phyloP scores from a whole-genome alignment of 2,888 invertebrate species.

The Athalia circularis region DNA sequence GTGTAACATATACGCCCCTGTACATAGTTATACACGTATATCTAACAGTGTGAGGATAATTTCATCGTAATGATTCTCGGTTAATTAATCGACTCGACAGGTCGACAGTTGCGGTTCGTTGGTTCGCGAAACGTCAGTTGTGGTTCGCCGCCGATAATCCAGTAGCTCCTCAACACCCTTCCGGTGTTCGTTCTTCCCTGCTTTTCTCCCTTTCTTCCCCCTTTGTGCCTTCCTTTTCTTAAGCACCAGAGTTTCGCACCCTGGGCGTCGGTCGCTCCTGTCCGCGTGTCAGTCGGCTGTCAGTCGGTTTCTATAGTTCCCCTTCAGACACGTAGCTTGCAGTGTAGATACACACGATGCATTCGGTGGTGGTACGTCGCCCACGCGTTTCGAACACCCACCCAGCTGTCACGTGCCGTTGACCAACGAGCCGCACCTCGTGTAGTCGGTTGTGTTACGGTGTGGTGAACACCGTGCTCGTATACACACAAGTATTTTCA shows the following conservation, averaged over 20 bases:
- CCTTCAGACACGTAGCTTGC: background rate
- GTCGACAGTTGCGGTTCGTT: conserved; percentile 34
- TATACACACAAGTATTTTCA: background rate
- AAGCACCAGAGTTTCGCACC: conserved; percentile 64
- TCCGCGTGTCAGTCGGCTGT: conserved; percentile 62
- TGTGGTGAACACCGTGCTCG: conserved; percentile 22
- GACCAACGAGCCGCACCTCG: conserved; percentile 41
- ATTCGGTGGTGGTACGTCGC: conserved; percentile 52
- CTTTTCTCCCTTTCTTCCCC: background rate
- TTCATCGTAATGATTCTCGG: conserved; percentile 20
- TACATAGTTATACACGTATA: background rate
- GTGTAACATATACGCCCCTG: background rate
- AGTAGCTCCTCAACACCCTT: conserved; percentile 22
- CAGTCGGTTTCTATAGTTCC: conserved; percentile 13
- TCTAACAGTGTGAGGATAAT: background rate
- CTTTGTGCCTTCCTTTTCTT: background rate
- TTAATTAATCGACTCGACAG: conserved; percentile 39
- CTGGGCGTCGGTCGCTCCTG: conserved; percentile 61
- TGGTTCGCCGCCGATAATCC: conserved; percentile 57
- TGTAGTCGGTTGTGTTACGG: conserved; percentile 16
- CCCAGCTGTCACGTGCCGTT: conserved; percentile 62
- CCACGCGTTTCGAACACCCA: conserved; percentile 51
- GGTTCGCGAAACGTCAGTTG: conserved; percentile 64
- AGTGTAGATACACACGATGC: background rate
- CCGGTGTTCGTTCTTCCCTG: background rate